Percentiles rank a stretch among this genome's conserved stretches.
Conservation (phyloP, 1,140 invertebrate species). For the Listronotus oregonensis region DNA sequence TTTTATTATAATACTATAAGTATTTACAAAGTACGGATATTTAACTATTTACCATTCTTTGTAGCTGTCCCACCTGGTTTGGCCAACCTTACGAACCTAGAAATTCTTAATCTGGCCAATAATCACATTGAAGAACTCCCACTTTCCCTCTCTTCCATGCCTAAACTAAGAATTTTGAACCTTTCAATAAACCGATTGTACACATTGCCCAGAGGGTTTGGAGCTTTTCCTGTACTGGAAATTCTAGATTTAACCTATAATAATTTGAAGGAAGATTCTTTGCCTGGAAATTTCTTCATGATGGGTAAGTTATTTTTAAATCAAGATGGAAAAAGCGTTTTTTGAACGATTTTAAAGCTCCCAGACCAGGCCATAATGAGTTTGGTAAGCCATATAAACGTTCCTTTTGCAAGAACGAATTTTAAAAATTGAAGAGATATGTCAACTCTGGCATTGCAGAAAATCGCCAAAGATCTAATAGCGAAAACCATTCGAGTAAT, state of each 20-base stretch:
- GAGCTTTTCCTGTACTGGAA: constrained; percentile 93
- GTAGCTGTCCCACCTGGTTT: constrained; percentile 84
- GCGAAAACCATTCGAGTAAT: too few species aligned
- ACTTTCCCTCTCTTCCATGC: constrained; percentile 90
- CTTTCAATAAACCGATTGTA: constrained; percentile 82
- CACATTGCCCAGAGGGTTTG: constrained; percentile 91
- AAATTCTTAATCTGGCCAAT: constrained; percentile 95
- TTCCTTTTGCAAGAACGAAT: too few species aligned
- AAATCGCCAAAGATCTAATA: too few species aligned
- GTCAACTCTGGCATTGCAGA: too few species aligned
- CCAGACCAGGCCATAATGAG: too few species aligned
- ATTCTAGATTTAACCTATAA: constrained; percentile 98
- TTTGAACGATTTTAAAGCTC: too few species aligned
- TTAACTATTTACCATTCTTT: constrained; percentile 32
- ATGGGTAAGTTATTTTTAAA: constrained; percentile 71
- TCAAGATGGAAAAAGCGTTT: too few species aligned
- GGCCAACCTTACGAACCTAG: constrained; percentile 92
- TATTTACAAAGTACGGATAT: too few species aligned
- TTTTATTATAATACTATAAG: too few species aligned
- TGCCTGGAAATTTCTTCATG: constrained; percentile 99
- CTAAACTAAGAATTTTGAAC: constrained; percentile 94
- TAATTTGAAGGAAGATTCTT: constrained; percentile 90
- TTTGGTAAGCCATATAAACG: too few species aligned
- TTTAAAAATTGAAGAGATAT: too few species aligned
- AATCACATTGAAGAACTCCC: constrained; percentile 95